phyloP scores from a whole-genome alignment of 1,140 invertebrate species.

The Lerema accius region DNA sequence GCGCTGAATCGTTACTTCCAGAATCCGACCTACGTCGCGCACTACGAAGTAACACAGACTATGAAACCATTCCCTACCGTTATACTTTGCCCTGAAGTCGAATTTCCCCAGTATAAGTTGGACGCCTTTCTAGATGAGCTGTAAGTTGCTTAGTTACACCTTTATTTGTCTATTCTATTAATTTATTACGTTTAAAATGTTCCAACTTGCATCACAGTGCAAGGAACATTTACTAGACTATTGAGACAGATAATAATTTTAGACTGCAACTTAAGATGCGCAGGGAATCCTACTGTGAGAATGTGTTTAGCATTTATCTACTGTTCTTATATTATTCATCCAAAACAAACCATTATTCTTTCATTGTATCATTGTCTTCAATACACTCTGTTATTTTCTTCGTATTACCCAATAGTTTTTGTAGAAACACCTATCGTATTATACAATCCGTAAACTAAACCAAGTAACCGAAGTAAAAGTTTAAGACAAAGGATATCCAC shows the following conservation, averaged over 20 bases:
- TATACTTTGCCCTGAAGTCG: conserved; percentile 53
- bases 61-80: conserved; percentile 48
- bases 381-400: too few relatives aligned
- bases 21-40: conserved; percentile 52
- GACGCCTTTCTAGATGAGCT: conserved; percentile 44
- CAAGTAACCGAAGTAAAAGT: neutral
- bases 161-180: too few relatives aligned
- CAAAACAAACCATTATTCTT: too few relatives aligned
- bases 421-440: neutral
- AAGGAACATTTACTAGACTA: too few relatives aligned
- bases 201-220: too few relatives aligned
- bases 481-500: conserved; percentile 3
- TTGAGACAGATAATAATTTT: too few relatives aligned
- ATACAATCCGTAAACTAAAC: neutral
- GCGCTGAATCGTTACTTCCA: conserved; percentile 45
- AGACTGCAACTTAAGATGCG: too few relatives aligned
- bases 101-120: conserved; percentile 45
- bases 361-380: too few relatives aligned
- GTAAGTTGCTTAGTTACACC: conserved; percentile 43
- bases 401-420: neutral
- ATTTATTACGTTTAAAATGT: too few relatives aligned
- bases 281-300: too few relatives aligned
- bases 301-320: too few relatives aligned
- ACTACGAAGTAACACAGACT: conserved; percentile 9
- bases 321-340: too few relatives aligned